A percentile compares a stretch with the other conserved stretches of the same genome.
phyloP scores from a whole-genome alignment of 2,797 vertebrate genomes.

The Novumbra hubbsi region DNA sequence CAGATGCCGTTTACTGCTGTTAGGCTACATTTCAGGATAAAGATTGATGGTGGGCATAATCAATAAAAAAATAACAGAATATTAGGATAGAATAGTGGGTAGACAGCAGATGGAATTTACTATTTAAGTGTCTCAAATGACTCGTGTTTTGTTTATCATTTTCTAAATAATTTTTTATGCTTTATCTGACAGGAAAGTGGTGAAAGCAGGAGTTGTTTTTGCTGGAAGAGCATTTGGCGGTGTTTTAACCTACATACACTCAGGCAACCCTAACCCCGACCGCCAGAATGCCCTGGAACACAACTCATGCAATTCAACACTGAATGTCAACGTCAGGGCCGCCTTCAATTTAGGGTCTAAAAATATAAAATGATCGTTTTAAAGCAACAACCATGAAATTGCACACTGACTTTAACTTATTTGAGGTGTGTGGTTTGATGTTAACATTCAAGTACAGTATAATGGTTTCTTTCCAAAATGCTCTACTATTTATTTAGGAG shows the following conservation, averaged over 20 bases:
- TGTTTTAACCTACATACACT: too few species aligned
- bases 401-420: conserved; percentile 26
- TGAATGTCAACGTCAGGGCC: conserved; percentile 9
- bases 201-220: too few species aligned
- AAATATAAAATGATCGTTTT: conserved; percentile 27
- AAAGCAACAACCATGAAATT: conserved; percentile 31
- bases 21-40: neutral
- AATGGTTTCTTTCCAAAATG: too few species aligned
- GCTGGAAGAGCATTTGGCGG: neutral
- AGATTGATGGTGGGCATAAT: neutral
- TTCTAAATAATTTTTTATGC: too few species aligned
- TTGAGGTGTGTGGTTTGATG: conserved; percentile 27
- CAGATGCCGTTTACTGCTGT: neutral
- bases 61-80: neutral
- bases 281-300: too few species aligned
- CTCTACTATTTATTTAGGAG: too few species aligned
- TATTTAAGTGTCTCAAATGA: conserved; percentile 3
- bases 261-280: too few species aligned
- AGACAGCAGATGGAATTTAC: neutral
- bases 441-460: conserved; percentile 29
- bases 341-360: conserved; percentile 16
- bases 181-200: too few species aligned
- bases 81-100: neutral
- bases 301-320: conserved; percentile 19
- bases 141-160: neutral